Evolutionary conservation across 2,888 invertebrate species (phyloP), one percentile per base, ranked within the genome.

Genomic region (Xylocampa areola): DNA sequence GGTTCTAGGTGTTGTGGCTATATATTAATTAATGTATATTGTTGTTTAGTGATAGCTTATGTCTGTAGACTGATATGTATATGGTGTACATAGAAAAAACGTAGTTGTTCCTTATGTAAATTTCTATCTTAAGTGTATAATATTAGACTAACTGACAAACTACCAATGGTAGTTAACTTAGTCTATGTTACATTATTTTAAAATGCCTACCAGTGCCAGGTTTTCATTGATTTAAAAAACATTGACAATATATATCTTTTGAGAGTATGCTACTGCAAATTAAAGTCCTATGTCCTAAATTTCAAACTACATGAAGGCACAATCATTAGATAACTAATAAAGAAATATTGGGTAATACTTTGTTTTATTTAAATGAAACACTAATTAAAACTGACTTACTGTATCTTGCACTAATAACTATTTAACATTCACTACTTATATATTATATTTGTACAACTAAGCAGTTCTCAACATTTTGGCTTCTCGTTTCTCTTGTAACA

Each of bases 381-480:
- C 30, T 11, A 19, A 2, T 44, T 59, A 4, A 29, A 59, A 52
- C 14, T 16, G 17, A 59, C 55, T 53, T 36, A 53, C 65, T 53
- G 44, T 65, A 52, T 62, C 23, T 49, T 41, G 52, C 25, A 43
- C 68, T 71, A 74, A 14, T 41, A 23, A 11, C 72, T 68, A 73
- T 7, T n/a, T 60, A 59, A 60, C 55, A 65, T 62, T 60, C 41
- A 67, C 69, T 77, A 79, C 62, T 53, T 71, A 64, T 53, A 54
- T 50, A n/a, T n/a, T n/a, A 45, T 49, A 55, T 53, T 37, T 45
- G 53, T 68, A 72, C 39, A 57, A 73, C 66, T 89, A 90, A 7
- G 93, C 96, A 55, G 97, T 97, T 90, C 99, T 95, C 77, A 98
- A 95, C 96, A 99, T 96, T 94, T 98, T 98, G 0, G 98, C 97